Evolutionary conservation across 2,797 vertebrate species (phyloP), one percentile per base, ranked within the genome.

Genomic region (Anas flavirostris): DNA sequence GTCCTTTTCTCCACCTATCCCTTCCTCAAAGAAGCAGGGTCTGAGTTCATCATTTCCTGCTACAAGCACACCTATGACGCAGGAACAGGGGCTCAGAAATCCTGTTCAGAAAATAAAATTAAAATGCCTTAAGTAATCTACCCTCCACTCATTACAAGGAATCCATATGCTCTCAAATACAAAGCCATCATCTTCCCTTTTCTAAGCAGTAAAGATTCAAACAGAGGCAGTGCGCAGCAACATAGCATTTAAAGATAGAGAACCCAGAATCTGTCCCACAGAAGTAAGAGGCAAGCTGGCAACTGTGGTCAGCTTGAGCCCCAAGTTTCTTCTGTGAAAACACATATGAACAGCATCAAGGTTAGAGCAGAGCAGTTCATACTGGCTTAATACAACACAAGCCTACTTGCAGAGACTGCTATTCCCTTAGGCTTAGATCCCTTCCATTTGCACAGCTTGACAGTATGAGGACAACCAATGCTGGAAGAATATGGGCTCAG

Each of bases 401-500:
- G 13, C 41, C 48, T 86, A 16, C 18, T 86, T 73, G 56, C 70
- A 69, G 55, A 83, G 55, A 29, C 50, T 60, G 29, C 55, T 86
- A 31, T 35, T 72, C 41, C 29, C 79, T 82, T 83, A 73, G 12
- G 39, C 59, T 78, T 90, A 93, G 75, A 91, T 91, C 33, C 86
- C 56, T 92, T 88, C 81, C 60, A 59, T 63, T 93, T 84, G 23
- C 86, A 84, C 70, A 93, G 81, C 62, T 85, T 91, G 81, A 64
- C 77, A 72, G 31, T 86, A 80, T 3, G 4, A 91, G 68, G 90
- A 91, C 83, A 84, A 82, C 83, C 28, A 41, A 74, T 39, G 70
- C 74, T 90, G 88, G 88, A 93, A 90, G 93, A 90, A 94, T 91
- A 82, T 75, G 83, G 86, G 23, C 81, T 94, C 91, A 91, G 91